phyloP scores from a whole-genome alignment of 2,797 vertebrate genomes.

The Chromis chromis region DNA sequence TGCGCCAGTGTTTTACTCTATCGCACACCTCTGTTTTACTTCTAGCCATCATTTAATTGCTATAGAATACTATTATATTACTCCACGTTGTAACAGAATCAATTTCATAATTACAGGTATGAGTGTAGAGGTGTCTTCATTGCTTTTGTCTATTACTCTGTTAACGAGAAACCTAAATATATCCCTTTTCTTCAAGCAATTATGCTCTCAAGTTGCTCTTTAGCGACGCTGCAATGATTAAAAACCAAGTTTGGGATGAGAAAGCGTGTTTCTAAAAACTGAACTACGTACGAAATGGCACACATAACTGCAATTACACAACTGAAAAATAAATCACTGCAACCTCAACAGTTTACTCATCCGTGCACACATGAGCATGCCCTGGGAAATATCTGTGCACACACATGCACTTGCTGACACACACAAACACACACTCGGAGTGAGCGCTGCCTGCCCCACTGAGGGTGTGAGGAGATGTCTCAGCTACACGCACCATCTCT shows the following conservation, averaged over 20 bases:
- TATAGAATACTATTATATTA: slow-evolving; percentile 8
- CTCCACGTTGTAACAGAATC: slow-evolving; percentile 18
- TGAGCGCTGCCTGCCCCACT: slow-evolving; percentile 71
- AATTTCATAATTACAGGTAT: not conserved
- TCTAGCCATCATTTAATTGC: slow-evolving; percentile 8
- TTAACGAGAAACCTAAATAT: slow-evolving; percentile 4
- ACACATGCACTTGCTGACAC: slow-evolving; percentile 33
- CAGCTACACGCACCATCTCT: slow-evolving; percentile 87
- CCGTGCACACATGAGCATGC: slow-evolving; percentile 44
- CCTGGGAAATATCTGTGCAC: slow-evolving; percentile 49
- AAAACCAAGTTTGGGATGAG: not conserved
- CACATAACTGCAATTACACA: slow-evolving; percentile 39
- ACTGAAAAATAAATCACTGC: slow-evolving; percentile 24
- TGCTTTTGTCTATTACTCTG: slow-evolving; percentile 1
- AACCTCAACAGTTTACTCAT: slow-evolving; percentile 58
- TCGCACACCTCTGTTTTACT: not conserved
- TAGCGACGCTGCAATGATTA: not conserved
- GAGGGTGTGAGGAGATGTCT: slow-evolving; percentile 86
- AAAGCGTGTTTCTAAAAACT: slow-evolving; percentile 12
- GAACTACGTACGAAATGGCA: slow-evolving; percentile 9
- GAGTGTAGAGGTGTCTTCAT: slow-evolving; percentile 8
- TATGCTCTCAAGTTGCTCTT: not conserved
- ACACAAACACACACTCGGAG: slow-evolving; percentile 48
- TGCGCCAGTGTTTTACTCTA: not conserved
- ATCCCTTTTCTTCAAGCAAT: not conserved